Evolutionary conservation across 2,888 invertebrate species (phyloP).

Genomic region (Chamaedrilus cognettii): DNA sequence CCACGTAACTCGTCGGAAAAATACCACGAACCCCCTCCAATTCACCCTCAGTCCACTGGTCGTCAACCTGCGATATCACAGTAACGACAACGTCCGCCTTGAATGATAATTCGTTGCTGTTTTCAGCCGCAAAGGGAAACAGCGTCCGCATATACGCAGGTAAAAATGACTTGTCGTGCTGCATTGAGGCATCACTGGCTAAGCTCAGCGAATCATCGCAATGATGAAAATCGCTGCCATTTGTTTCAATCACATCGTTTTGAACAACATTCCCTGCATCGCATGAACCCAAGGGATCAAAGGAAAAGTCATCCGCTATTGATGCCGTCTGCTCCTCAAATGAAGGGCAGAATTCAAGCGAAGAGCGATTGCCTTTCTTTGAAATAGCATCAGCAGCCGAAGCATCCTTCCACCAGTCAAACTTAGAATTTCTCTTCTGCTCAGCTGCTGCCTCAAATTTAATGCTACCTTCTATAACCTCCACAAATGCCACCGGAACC

Average conservation of each 20-base stretch:
- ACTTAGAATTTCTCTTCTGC: slow-evolving; percentile 23
- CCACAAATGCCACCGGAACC: slow-evolving; percentile 65
- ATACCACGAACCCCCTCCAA: slow-evolving; percentile 64
- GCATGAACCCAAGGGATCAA: no score
- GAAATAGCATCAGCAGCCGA: slow-evolving; percentile 2
- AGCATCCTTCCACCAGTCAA: slow-evolving; percentile 35
- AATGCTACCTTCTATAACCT: slow-evolving; percentile 52
- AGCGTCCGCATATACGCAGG: slow-evolving; percentile 39
- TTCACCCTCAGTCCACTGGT: slow-evolving; percentile 66
- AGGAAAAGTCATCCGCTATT: not conserved
- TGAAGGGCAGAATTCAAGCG: slow-evolving; percentile 8
- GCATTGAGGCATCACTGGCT: not conserved
- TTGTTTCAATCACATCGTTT: slow-evolving; percentile 8
- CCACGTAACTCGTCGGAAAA: slow-evolving; percentile 65
- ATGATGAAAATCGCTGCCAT: not conserved
- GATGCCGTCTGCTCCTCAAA: slow-evolving; percentile 25
- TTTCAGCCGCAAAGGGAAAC: slow-evolving; percentile 63
- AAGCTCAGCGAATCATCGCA: not conserved
- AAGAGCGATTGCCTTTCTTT: not conserved
- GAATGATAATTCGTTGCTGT: slow-evolving; percentile 64
- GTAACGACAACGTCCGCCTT: slow-evolving; percentile 63
- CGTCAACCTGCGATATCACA: slow-evolving; percentile 63
- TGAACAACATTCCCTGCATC: no score
- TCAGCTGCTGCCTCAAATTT: not conserved
- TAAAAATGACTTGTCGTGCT: not conserved